These are phyloP conservation scores for Epirrhoe alternata DNA, from an alignment of 2,888 invertebrate species.

Conservation along the genomic window DNA sequence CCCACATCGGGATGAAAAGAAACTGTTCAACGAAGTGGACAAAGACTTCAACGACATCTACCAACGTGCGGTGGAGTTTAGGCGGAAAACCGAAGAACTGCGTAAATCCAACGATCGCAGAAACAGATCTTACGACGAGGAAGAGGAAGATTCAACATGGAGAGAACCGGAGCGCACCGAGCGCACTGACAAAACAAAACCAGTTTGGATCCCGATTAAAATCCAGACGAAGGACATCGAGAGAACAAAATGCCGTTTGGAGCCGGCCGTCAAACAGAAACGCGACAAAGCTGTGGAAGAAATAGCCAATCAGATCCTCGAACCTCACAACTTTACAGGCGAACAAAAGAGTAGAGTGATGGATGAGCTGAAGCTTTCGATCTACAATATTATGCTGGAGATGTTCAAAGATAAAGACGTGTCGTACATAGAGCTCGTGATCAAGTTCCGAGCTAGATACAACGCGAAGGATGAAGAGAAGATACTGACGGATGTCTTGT, in stretches of 20 bases:
- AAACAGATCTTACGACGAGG: slow-evolving; percentile 33
- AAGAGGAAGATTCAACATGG: slow-evolving; percentile 2
- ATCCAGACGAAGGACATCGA: slow-evolving; percentile 14
- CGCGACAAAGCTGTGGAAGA: slow-evolving; percentile 68
- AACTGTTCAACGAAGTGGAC: slow-evolving; percentile 51
- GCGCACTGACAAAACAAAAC: slow-evolving; percentile 15
- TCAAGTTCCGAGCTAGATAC: slow-evolving; percentile 67
- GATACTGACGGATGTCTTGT: slow-evolving; percentile 62
- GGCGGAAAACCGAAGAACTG: slow-evolving; percentile 66
- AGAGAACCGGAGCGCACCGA: slow-evolving; percentile 4
- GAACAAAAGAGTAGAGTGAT: slow-evolving; percentile 55
- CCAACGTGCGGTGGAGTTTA: slow-evolving; percentile 66
- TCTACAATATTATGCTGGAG: slow-evolving; percentile 56
- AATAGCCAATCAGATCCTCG: slow-evolving; percentile 60
- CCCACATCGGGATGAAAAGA: slow-evolving; percentile 45
- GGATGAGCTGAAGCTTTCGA: slow-evolving; percentile 56
- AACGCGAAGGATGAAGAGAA: slow-evolving; percentile 59
- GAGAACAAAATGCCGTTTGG: slow-evolving; percentile 14
- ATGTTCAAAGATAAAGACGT: slow-evolving; percentile 70
- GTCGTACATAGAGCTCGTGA: slow-evolving; percentile 69
- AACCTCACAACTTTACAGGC: slow-evolving; percentile 52
- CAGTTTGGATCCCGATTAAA: slow-evolving; percentile 26
- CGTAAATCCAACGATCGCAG: slow-evolving; percentile 50
- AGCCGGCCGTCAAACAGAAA: slow-evolving; percentile 50
- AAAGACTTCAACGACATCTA: slow-evolving; percentile 73